Base-by-base conservation (phyloP, 2,888 invertebrate genomes). In the Apotomis capreana region DNA sequence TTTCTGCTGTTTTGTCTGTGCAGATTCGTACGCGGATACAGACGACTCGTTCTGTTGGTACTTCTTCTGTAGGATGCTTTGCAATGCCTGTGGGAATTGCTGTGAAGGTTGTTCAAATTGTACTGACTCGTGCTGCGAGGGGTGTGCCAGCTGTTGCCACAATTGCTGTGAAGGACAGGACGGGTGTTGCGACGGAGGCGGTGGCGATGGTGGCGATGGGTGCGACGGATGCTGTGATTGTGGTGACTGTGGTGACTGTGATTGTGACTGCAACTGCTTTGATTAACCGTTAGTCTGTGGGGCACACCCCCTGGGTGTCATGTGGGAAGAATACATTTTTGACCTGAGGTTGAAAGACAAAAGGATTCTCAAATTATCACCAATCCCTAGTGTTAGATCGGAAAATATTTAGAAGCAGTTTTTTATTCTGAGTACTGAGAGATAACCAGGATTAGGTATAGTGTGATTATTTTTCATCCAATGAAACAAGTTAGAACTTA, bases 1-100 rank as follows among this genome's bases (percentile, higher is more conserved):
- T 44, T 64, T 64, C 40, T 64, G 64, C 26, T 64, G 64, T 44
- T 64, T 55, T 40, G 54, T 8, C 26, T 64, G 64, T 26, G 54
- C 55, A 9, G 64, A 64, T 55, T 64, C 64, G 4, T 64, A 26
- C 15, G 15, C 1, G 3, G 54, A 54, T 40, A 49, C 49, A 49
- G 8, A 44, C 12, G 64, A 64, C 10, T 4, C 26, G 12, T 64
- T 40, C 5, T 64, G 64, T 15, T 64, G 44, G 55, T 64, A 64
- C 13, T 64, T 55, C 26, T 64, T 64, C 64, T 64, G 64, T 12
- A 64, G 44, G 12, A 46, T 44, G 26, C 26, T 64, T 44, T 58
- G 58, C 5, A 64, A 37, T 46, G 26, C 6, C 10, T 49, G 63
- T 9, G 64, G 64, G 6, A 15, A 64, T 13, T 64, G 64, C 5